These are phyloP conservation scores for Xiphophorus maculatus DNA, from an alignment of 2,113 vertebrate species.

Conservation along the genomic window DNA sequence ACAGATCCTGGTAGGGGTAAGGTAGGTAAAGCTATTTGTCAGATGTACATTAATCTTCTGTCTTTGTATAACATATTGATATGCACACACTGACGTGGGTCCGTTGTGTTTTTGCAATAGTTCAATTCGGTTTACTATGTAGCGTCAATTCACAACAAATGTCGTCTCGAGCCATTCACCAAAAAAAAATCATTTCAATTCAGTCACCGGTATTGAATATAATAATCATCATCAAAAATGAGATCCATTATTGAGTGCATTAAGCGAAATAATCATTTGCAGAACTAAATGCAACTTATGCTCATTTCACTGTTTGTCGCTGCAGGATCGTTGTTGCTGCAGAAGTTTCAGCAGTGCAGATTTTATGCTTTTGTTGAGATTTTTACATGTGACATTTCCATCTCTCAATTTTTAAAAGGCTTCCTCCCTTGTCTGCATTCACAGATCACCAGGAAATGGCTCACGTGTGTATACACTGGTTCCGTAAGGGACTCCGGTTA, in stretches of 20 bases:
- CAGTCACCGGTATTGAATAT: too few species aligned
- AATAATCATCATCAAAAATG: too few species aligned
- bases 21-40: neutral
- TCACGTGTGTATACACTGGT: constrained; percentile 78
- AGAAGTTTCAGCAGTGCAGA: too few species aligned
- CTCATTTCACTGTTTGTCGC: neutral
- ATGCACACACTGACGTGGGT: neutral
- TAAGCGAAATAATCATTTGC: neutral
- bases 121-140: too few species aligned
- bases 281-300: neutral
- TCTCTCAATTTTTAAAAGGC: neutral
- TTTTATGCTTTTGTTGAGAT: neutral
- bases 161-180: too few species aligned
- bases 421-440: neutral
- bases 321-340: neutral
- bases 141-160: too few species aligned
- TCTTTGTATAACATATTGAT: neutral
- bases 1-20: neutral
- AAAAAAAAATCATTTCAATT: too few species aligned
- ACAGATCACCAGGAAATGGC: constrained; percentile 51
- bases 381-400: neutral
- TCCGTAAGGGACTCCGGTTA: constrained; percentile 79
- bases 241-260: neutral
- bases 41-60: neutral
- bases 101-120: neutral